Conservation (phyloP, 2,888 invertebrate species). For the Drosophila stalkeri region DNA sequence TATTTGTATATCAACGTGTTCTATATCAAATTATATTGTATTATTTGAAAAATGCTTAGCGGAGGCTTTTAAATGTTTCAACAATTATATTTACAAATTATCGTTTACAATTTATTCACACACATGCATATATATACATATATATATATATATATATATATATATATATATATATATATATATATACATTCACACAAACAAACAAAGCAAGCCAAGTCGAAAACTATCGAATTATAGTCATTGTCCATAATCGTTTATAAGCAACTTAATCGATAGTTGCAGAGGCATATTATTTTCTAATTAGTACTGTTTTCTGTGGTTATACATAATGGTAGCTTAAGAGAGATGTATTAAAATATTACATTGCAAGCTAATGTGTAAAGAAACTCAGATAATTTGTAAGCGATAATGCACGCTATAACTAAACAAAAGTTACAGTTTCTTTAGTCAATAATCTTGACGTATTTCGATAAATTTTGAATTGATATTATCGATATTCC, state of each 20-base stretch:
- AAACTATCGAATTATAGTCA: slow-evolving; percentile 17
- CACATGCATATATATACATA: slow-evolving; percentile 3
- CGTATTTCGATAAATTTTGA: not conserved
- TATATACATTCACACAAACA: slow-evolving; percentile 20
- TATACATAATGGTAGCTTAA: slow-evolving; percentile 4
- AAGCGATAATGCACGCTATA: not conserved
- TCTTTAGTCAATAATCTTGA: not conserved
- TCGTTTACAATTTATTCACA: slow-evolving; percentile 26
- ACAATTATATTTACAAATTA: slow-evolving; percentile 21
- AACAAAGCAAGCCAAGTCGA: slow-evolving; percentile 23
- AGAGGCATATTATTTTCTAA: not conserved
- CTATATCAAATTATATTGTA: not conserved
- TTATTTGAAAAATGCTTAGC: not conserved
- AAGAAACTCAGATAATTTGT: not conserved
- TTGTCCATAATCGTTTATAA: slow-evolving; percentile 9
- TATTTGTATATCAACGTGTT: not conserved
- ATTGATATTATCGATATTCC: slow-evolving; percentile 27
- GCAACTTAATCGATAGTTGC: slow-evolving; percentile 23
- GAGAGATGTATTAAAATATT: not conserved
- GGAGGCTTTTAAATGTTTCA: not conserved
- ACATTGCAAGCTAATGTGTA: not conserved
- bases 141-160: too few species aligned
- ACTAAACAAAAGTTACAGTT: not conserved
- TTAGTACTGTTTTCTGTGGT: not conserved
- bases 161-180: too few species aligned